phyloP scores from a whole-genome alignment of 2,797 vertebrate genomes.

The Myripristis murdjan region DNA sequence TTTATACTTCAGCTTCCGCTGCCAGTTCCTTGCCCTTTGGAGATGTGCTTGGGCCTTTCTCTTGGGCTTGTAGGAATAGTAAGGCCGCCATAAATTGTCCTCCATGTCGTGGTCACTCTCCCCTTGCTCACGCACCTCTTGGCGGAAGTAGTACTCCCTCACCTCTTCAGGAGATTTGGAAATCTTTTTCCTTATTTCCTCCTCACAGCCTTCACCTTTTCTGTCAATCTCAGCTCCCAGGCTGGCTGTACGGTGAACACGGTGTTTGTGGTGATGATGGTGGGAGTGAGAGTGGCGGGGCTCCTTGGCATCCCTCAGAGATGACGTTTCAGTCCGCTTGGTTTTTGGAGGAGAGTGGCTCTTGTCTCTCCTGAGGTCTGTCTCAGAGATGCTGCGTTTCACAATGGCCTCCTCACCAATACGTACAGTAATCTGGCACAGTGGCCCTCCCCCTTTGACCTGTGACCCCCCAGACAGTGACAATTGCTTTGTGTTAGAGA shows the following conservation, averaged over 20 bases:
- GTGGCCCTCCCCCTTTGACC: slow-evolving; percentile 85
- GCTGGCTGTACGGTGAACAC: slow-evolving; percentile 72
- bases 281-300: slow-evolving; percentile 79
- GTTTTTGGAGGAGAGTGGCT: slow-evolving; percentile 82
- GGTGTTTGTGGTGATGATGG: slow-evolving; percentile 85
- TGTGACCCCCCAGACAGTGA: slow-evolving; percentile 79
- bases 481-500: slow-evolving; percentile 84
- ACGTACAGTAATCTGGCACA: slow-evolving; percentile 94
- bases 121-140: slow-evolving; percentile 85
- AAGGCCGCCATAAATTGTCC: slow-evolving; percentile 93
- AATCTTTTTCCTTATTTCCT: slow-evolving; percentile 71
- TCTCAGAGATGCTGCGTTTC: slow-evolving; percentile 93
- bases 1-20: slow-evolving; percentile 87
- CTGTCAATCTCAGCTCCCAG: slow-evolving; percentile 57
- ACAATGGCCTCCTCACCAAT: slow-evolving; percentile 95
- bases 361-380: slow-evolving; percentile 90
- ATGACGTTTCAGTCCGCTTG: slow-evolving; percentile 78
- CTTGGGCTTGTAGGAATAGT: slow-evolving; percentile 95
- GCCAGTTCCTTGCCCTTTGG: slow-evolving; percentile 89
- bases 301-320: slow-evolving; percentile 75
- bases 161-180: slow-evolving; percentile 77
- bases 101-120: slow-evolving; percentile 89
- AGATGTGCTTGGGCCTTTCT: slow-evolving; percentile 83
- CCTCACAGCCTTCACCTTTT: slow-evolving; percentile 52
- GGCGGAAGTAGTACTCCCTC: slow-evolving; percentile 87